A percentile compares a stretch with the other conserved stretches of the same genome.
Evolutionary conservation across 2,797 vertebrate species (phyloP).

Genomic region (Coregonus sp.): DNA sequence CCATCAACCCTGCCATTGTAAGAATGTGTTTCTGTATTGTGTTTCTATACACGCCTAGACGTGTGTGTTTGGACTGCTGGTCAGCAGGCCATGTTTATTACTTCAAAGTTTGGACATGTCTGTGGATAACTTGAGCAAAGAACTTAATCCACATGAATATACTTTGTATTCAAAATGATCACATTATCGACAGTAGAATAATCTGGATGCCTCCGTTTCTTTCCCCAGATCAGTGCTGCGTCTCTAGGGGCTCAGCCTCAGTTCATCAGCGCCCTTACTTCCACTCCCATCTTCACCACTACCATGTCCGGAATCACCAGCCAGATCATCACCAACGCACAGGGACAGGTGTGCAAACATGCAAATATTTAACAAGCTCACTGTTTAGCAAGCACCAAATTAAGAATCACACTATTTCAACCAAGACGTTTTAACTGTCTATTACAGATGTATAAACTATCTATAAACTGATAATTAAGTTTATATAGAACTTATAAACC

Average conservation of each 20-base stretch:
- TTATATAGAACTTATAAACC: not conserved
- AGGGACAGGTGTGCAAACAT: constrained; percentile 83
- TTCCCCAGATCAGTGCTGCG: constrained; percentile 83
- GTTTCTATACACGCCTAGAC: not conserved
- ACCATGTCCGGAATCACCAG: constrained; percentile 88
- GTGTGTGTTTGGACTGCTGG: not conserved
- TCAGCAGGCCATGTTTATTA: not conserved
- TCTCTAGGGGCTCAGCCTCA: constrained; percentile 88
- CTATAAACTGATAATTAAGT: not conserved
- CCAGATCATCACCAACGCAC: constrained; percentile 92
- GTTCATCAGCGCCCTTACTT: constrained; percentile 88
- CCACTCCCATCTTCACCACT: constrained; percentile 86
- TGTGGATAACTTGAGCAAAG: not conserved
- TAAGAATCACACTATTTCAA: not conserved
- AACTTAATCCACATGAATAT: not conserved
- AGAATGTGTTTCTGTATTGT: constrained; percentile 22
- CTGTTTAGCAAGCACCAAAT: not conserved
- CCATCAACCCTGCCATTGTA: constrained; percentile 92
- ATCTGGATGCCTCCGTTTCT: not conserved
- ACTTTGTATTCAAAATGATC: not conserved
- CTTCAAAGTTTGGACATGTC: not conserved
- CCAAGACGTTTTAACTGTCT: too few species aligned
- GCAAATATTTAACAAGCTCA: not conserved
- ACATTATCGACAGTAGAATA: not conserved
- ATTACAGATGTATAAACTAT: too few species aligned